Evolutionary conservation across 2,888 invertebrate species (phyloP).

Genomic region (Pimpla rufipes): DNA sequence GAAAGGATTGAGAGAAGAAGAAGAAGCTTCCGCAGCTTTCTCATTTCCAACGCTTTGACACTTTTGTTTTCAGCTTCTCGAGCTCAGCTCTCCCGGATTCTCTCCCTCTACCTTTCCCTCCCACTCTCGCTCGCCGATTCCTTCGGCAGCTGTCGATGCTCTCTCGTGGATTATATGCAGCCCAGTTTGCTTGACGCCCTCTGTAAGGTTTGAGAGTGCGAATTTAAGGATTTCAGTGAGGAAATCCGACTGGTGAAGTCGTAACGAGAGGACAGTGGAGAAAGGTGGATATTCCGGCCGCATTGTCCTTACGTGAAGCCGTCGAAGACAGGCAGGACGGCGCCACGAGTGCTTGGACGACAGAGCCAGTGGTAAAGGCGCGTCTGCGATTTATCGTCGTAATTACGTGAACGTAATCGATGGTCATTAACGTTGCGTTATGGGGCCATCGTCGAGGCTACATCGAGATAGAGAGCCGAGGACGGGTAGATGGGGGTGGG

Average conservation of each 20-base stretch:
- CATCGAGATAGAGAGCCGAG: constrained; percentile 68
- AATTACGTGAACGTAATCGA: constrained; percentile 82
- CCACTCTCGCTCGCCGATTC: constrained; percentile 19
- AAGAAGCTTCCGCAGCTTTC: constrained; percentile 61
- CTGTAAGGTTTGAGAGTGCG: constrained; percentile 18
- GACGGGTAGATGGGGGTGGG: constrained; percentile 45
- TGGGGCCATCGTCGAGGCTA: constrained; percentile 74
- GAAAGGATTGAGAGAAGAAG: constrained; percentile 79
- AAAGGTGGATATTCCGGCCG: constrained; percentile 25
- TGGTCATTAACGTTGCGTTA: constrained; percentile 83
- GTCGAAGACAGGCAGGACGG: constrained; percentile 53
- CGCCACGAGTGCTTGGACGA: constrained; percentile 51
- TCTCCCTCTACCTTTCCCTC: not conserved
- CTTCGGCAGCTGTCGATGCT: constrained; percentile 56
- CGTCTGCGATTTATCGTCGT: constrained; percentile 81
- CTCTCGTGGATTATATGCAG: constrained; percentile 50
- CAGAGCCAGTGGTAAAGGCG: constrained; percentile 40
- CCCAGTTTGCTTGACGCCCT: not conserved
- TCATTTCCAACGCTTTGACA: constrained; percentile 68
- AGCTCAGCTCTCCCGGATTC: constrained; percentile 8
- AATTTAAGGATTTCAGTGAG: not conserved
- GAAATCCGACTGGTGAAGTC: constrained; percentile 75
- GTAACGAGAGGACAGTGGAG: constrained; percentile 74
- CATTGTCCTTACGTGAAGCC: constrained; percentile 54
- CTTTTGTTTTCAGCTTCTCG: constrained; percentile 58